A percentile compares a stretch with the other conserved stretches of the same genome.
Evolutionary conservation across 2,797 vertebrate genomes (phyloP).

Genomic region (Sebastes nivosus): DNA sequence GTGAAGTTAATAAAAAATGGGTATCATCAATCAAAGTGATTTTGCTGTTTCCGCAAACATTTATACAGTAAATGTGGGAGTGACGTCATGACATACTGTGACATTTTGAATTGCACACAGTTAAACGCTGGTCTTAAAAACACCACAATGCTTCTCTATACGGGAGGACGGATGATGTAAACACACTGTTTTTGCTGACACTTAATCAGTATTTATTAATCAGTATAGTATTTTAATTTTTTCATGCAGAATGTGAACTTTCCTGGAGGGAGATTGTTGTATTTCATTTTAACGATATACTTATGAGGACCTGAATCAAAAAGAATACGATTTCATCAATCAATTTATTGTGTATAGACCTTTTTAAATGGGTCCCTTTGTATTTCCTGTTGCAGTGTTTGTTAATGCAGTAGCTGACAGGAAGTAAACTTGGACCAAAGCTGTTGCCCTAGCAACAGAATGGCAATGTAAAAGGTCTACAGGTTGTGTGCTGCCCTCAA

Average conservation of each 20-base stretch:
- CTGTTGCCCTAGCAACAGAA: no score
- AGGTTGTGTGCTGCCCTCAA: constrained; percentile 42
- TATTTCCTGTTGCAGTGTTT: no score
- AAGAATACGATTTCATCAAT: no score
- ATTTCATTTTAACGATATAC: no score
- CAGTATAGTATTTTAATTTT: neutral
- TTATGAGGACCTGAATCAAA: no score
- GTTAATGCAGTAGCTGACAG: no score
- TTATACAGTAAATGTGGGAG: neutral
- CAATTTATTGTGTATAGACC: neutral
- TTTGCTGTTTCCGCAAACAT: neutral
- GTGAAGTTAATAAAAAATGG: neutral
- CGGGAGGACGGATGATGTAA: neutral
- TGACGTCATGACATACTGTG: neutral
- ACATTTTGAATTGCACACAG: constrained; percentile 7
- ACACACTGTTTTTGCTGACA: constrained; percentile 10
- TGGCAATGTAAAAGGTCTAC: no score
- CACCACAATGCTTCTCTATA: neutral
- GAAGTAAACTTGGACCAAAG: no score
- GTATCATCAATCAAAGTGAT: neutral
- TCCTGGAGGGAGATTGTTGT: neutral
- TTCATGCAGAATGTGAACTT: neutral
- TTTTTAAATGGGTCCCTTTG: no score
- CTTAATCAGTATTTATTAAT: no score
- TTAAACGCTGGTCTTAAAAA: constrained; percentile 5